Evolutionary conservation across 2,888 invertebrate species (phyloP).

Genomic region (Cryptocephalus primarius): DNA sequence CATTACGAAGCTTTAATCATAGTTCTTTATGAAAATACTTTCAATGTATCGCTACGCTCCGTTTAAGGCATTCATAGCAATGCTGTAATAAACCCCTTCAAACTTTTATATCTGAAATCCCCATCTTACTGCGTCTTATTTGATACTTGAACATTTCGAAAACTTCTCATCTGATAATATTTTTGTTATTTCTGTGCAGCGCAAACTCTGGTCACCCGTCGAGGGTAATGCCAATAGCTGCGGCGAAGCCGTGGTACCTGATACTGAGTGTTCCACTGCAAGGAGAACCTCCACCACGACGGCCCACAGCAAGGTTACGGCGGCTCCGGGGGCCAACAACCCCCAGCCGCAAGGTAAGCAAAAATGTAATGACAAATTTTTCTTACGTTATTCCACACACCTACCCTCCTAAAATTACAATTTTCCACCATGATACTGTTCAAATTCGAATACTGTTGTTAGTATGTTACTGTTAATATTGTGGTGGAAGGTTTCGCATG

Average conservation of each 20-base stretch:
- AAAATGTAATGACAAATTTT: slow-evolving; percentile 28
- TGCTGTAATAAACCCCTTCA: too few relatives aligned
- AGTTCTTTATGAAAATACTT: too few relatives aligned
- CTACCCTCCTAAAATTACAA: neutral
- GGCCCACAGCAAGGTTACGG: slow-evolving; percentile 71
- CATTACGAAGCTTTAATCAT: too few relatives aligned
- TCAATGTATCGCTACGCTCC: too few relatives aligned
- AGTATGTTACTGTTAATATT: neutral
- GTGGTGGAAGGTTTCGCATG: slow-evolving; percentile 1
- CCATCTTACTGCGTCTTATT: too few relatives aligned
- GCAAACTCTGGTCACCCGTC: slow-evolving; percentile 50
- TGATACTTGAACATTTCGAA: too few relatives aligned
- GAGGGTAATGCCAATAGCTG: slow-evolving; percentile 51
- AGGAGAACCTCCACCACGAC: slow-evolving; percentile 49
- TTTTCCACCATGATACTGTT: slow-evolving; percentile 3
- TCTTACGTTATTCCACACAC: slow-evolving; percentile 11
- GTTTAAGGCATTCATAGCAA: too few relatives aligned
- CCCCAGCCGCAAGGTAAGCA: slow-evolving; percentile 49
- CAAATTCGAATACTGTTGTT: neutral
- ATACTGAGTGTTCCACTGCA: slow-evolving; percentile 40
- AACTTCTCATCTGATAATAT: too few relatives aligned
- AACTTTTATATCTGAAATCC: too few relatives aligned
- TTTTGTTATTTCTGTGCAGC: slow-evolving; percentile 31
- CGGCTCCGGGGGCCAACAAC: slow-evolving; percentile 64
- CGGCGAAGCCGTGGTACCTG: slow-evolving; percentile 21